A percentile compares a stretch with the other conserved stretches of the same genome.
These are phyloP conservation scores for Agonopterix subpropinquella DNA, from an alignment of 2,888 invertebrate species.

Conservation along the genomic window DNA sequence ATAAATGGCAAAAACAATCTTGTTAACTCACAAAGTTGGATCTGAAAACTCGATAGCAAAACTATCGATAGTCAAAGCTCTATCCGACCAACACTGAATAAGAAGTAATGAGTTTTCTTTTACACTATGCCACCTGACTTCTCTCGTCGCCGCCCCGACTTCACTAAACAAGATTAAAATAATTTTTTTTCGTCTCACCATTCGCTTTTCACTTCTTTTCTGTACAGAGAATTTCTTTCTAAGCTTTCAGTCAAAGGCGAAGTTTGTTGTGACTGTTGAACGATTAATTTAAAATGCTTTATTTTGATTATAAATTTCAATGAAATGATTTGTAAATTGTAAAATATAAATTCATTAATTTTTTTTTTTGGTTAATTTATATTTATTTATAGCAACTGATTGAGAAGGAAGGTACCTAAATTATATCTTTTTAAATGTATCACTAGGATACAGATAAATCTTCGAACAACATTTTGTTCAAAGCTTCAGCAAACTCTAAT, in stretches of 20 bases:
- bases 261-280: conserved; percentile 19
- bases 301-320: not conserved
- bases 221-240: conserved; percentile 20
- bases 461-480: no score
- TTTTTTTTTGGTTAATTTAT: no score
- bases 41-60: conserved; percentile 28
- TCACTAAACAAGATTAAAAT: conserved; percentile 66
- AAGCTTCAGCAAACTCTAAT: no score
- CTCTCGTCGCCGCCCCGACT: conserved; percentile 49
- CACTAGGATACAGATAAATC: no score
- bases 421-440: no score
- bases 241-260: conserved; percentile 17
- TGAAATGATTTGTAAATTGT: no score
- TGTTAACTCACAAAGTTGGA: not conserved
- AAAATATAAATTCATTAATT: no score
- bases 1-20: no score
- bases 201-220: conserved; percentile 22
- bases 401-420: no score
- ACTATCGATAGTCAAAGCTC: conserved; percentile 28
- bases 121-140: conserved; percentile 62
- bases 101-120: conserved; percentile 74
- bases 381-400: no score
- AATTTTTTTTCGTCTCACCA: conserved; percentile 44
- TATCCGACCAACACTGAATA: conserved; percentile 49
- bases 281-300: not conserved